Percentiles rank a stretch among this genome's conserved stretches.
phyloP scores from a whole-genome alignment of 2,797 vertebrate genomes.

The Hydrophis major region DNA sequence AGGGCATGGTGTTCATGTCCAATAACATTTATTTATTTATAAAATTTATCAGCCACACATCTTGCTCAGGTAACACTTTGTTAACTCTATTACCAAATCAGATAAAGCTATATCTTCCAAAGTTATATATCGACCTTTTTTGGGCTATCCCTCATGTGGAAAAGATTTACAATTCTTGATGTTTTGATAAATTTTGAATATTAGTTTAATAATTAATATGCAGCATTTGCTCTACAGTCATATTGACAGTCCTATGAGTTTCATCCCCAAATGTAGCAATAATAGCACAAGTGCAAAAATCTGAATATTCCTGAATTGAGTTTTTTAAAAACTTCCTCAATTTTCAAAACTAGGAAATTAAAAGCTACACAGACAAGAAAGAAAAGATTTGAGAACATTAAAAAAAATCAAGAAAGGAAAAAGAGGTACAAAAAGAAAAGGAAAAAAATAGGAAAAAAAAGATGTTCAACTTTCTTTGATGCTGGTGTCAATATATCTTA shows the following conservation, averaged over 20 bases:
- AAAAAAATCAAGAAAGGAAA: background rate
- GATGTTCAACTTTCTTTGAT: background rate
- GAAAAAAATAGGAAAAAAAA: background rate
- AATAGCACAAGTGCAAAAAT: background rate
- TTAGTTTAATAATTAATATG: background rate
- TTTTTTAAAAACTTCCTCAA: background rate
- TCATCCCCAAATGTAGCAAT: background rate
- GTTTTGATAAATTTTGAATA: background rate
- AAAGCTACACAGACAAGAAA: background rate
- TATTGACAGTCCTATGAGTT: background rate
- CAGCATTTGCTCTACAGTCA: background rate
- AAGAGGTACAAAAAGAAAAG: background rate
- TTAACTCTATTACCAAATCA: background rate
- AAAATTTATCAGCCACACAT: background rate
- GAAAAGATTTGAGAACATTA: background rate
- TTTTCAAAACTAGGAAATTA: background rate
- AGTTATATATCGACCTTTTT: background rate
- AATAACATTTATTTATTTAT: background rate
- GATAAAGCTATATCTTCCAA: background rate
- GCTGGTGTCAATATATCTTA: background rate
- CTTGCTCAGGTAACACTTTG: background rate
- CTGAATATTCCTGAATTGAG: background rate
- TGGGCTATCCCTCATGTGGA: background rate
- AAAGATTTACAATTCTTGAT: background rate
- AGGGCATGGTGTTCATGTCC: background rate